Base-by-base conservation (phyloP, 2,888 invertebrate species). In the Drosophila austrosaltans region DNA sequence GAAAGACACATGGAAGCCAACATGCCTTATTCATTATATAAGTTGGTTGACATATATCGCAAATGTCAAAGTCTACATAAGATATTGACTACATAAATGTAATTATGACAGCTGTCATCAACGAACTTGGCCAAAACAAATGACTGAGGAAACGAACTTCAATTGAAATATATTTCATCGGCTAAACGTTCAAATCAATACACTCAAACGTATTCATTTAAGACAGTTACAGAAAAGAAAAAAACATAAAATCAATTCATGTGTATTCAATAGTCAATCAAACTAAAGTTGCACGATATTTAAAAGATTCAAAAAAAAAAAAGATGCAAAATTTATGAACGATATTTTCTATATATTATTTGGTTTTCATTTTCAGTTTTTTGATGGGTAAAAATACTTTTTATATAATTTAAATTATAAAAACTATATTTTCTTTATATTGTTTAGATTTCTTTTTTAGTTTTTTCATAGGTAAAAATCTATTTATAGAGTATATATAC, bases 1-100 rank as follows among this genome's bases (percentile, higher is more conserved):
- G 64, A 54, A 71, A 76, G 86, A 69, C 73, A 77, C 30, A 60
- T 42, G 39, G 10, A 12, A 8, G 36, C 36, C 8, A 3, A 3
- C 58, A 67, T 85, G 81, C 86, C 77, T 82, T 82, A 77, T 83
- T 70, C 83, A 83, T 80, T 83, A 73, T 78, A 67, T 73, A 86
- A 82, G 36, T 62, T 59, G 32, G 59, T 57, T 86, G 84, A 81
- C 87, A 81, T 78, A 78, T 86, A 78, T 78, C 81, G 57, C 71
- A 81, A 81, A 81, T 81, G 81, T 69, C 87, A 85, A 25, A 57
- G 44, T 28, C 20, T 59, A 61, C 69, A 65, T 48, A 68, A 67
- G 62, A 70, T 78, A 72, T 78, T 81, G 79, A 78, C 81, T 83
- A 75, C 60, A 84, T 76, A 87, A 76, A 86, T 83, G 79, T 81